Conservation (phyloP, 1,140 invertebrate genomes). For the Agraylea sexmaculata region DNA sequence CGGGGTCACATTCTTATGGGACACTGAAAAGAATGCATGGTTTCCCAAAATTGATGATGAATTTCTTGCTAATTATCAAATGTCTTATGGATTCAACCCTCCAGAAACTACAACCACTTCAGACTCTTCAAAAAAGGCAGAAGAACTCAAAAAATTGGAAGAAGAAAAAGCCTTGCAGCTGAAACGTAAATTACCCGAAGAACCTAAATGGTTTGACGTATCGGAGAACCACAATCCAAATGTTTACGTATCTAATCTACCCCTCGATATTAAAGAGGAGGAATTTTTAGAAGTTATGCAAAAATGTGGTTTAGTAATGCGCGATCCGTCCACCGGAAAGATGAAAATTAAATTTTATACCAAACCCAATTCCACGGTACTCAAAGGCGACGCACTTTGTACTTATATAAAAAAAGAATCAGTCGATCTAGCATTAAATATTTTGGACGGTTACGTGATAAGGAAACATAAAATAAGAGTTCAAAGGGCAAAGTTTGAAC, state of each 20-base stretch:
- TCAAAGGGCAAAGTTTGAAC: constrained; percentile 86
- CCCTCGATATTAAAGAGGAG: constrained; percentile 78
- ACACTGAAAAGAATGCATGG: constrained; percentile 81
- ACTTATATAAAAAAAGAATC: constrained; percentile 97
- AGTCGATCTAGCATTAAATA: constrained; percentile 81
- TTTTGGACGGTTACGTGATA: constrained; percentile 80
- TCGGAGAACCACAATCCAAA: constrained; percentile 90
- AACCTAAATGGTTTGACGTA: constrained; percentile 82
- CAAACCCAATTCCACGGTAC: constrained; percentile 65
- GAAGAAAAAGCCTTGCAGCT: constrained; percentile 24
- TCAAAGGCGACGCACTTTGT: constrained; percentile 94
- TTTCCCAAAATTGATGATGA: constrained; percentile 96
- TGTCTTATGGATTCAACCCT: constrained; percentile 92
- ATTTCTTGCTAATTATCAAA: constrained; percentile 91
- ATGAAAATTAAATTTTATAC: constrained; percentile 93
- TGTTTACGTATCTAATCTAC: constrained; percentile 92
- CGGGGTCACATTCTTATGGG: constrained; percentile 86
- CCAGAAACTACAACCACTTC: constrained; percentile 41
- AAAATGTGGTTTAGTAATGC: constrained; percentile 93
- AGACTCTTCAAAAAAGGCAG: constrained; percentile 26
- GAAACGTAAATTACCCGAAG: constrained; percentile 35
- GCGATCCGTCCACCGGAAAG: constrained; percentile 69
- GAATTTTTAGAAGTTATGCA: constrained; percentile 85
- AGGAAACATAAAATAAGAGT: constrained; percentile 74
- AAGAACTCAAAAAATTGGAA: constrained; percentile 24